Conservation (phyloP, 2,888 invertebrate genomes). For the Nineta flava region DNA sequence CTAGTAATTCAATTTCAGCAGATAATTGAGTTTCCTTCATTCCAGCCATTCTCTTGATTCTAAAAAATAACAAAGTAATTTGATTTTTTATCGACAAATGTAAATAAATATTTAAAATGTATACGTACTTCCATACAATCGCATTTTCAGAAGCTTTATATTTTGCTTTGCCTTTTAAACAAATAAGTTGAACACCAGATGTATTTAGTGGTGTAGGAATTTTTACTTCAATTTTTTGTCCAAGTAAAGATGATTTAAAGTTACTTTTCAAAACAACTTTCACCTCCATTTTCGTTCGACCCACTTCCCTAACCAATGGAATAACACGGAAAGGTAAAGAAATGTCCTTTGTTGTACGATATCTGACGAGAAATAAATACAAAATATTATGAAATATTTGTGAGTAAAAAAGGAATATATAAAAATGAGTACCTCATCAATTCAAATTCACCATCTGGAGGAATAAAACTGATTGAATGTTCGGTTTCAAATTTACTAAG, state of each 20-base stretch:
- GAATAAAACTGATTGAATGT: slow-evolving; percentile 99
- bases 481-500: slow-evolving; percentile 99
- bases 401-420: neutral
- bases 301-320: slow-evolving; percentile 93
- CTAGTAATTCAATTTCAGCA: slow-evolving; percentile 95
- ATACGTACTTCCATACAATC: slow-evolving; percentile 82
- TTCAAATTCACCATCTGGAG: slow-evolving; percentile 99
- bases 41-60: slow-evolving; percentile 84
- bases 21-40: slow-evolving; percentile 99
- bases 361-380: slow-evolving; percentile 42
- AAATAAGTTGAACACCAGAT: slow-evolving; percentile 96
- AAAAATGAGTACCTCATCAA: slow-evolving; percentile 65
- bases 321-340: slow-evolving; percentile 98
- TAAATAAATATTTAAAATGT: slow-evolving; percentile 4
- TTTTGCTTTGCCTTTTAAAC: slow-evolving; percentile 97
- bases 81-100: neutral
- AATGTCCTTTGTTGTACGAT: slow-evolving; percentile 98
- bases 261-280: slow-evolving; percentile 98
- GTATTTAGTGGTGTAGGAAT: slow-evolving; percentile 98
- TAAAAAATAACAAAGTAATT: slow-evolving; percentile 20
- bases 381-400: neutral
- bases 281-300: slow-evolving; percentile 99
- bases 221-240: slow-evolving; percentile 98
- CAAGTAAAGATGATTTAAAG: slow-evolving; percentile 93
- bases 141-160: slow-evolving; percentile 99